phyloP scores from a whole-genome alignment of 2,797 vertebrate species.

The Acanthurus tractus region DNA sequence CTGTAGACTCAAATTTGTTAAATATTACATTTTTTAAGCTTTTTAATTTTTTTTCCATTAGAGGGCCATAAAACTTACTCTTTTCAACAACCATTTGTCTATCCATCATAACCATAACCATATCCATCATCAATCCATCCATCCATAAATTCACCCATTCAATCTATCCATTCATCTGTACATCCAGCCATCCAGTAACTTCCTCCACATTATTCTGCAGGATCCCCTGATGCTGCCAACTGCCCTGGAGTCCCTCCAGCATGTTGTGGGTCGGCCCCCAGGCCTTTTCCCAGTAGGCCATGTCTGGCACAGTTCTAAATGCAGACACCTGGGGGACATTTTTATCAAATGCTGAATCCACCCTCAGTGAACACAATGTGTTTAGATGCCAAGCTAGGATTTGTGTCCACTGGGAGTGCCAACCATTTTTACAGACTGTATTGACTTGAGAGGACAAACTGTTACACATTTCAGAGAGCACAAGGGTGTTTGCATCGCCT shows the following conservation, averaged over 20 bases:
- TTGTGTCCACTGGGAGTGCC: slow-evolving; percentile 32
- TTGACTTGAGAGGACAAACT: slow-evolving; percentile 37
- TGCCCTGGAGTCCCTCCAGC: slow-evolving; percentile 53
- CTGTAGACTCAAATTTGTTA: neutral
- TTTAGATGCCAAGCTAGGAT: slow-evolving; percentile 52
- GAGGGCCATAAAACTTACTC: neutral
- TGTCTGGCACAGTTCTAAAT: slow-evolving; percentile 43
- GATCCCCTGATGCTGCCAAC: slow-evolving; percentile 35
- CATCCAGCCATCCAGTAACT: slow-evolving; percentile 3
- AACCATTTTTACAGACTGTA: slow-evolving; percentile 32
- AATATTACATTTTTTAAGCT: neutral
- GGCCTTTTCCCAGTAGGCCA: slow-evolving; percentile 51
- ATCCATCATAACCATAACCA: no score
- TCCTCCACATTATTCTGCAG: slow-evolving; percentile 8
- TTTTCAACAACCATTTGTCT: neutral
- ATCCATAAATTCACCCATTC: neutral
- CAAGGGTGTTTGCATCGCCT: slow-evolving; percentile 36
- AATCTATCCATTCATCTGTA: no score
- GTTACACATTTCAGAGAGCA: slow-evolving; percentile 30
- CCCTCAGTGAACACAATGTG: slow-evolving; percentile 39
- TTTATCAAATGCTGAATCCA: slow-evolving; percentile 47
- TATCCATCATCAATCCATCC: neutral
- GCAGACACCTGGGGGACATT: slow-evolving; percentile 42
- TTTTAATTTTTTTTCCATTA: neutral
- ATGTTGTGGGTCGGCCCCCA: slow-evolving; percentile 33